Percentiles rank a stretch among this genome's conserved stretches.
These are phyloP conservation scores for Halichoerus grypus DNA, from an alignment of 2,113 vertebrate genomes.

Conservation along the genomic window DNA sequence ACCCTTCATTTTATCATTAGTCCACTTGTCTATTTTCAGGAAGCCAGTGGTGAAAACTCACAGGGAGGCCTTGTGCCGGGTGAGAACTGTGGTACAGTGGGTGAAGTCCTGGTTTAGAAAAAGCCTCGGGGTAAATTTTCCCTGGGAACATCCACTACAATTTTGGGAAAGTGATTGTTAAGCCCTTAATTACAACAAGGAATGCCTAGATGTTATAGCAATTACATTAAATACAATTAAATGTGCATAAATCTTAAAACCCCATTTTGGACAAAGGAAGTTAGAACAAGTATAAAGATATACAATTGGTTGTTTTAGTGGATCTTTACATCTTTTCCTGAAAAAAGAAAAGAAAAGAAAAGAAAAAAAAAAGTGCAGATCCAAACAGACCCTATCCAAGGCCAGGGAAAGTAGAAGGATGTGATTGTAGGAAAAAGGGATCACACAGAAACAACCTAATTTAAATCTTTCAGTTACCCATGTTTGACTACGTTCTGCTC, in stretches of 20 bases:
- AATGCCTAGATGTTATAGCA: not conserved
- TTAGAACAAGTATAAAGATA: not conserved
- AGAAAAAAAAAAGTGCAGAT: not conserved
- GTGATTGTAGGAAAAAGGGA: conserved; percentile 14
- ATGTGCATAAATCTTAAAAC: not conserved
- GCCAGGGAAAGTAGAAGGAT: not conserved
- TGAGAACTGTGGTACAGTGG: not conserved
- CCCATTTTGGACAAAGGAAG: not conserved
- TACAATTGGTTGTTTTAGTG: not conserved
- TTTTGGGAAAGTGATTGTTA: not conserved
- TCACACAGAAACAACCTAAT: conserved; percentile 51
- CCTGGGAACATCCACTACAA: not conserved
- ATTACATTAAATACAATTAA: not conserved
- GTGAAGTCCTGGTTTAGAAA: not conserved
- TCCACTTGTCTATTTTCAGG: not conserved
- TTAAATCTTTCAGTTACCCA: conserved; percentile 54
- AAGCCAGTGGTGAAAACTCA: not conserved
- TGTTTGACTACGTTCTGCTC: conserved; percentile 52
- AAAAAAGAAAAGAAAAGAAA: not conserved
- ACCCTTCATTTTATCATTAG: not conserved
- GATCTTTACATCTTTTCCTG: not conserved
- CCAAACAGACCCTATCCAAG: not conserved
- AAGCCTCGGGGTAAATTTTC: not conserved
- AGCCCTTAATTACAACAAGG: not conserved
- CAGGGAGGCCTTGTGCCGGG: fast-evolving